phyloP scores from a whole-genome alignment of 2,888 invertebrate genomes.

The Crossocerus cetratus region DNA sequence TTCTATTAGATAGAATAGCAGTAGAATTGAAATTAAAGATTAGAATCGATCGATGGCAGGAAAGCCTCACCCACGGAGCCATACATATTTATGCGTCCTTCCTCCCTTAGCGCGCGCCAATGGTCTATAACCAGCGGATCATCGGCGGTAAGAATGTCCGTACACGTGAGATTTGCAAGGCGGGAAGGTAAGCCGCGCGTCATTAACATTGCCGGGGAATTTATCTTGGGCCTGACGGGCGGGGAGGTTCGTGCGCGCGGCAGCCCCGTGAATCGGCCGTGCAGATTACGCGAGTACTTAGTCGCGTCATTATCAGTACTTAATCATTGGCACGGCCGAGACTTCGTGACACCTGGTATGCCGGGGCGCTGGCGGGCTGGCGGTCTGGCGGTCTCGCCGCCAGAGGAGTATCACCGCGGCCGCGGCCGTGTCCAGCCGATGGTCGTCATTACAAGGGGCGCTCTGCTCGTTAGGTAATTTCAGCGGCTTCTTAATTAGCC shows the following conservation, averaged over 20 bases:
- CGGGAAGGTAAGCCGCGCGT: slow-evolving; percentile 40
- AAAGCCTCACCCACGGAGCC: slow-evolving; percentile 30
- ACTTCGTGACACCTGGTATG: slow-evolving; percentile 21
- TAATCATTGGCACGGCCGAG: slow-evolving; percentile 43
- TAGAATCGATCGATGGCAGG: slow-evolving; percentile 18
- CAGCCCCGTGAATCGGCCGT: slow-evolving; percentile 24
- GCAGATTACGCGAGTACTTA: slow-evolving; percentile 30
- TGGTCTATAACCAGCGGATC: slow-evolving; percentile 37
- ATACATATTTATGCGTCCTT: slow-evolving; percentile 51
- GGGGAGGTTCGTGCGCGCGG: slow-evolving; percentile 22
- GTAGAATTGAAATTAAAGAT: no score
- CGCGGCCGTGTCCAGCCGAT: not conserved
- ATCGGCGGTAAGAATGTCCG: slow-evolving; percentile 44
- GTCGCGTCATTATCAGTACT: slow-evolving; percentile 54
- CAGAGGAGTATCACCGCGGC: not conserved
- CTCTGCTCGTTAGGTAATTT: slow-evolving; percentile 15
- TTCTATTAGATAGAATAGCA: no score
- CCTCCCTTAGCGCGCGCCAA: slow-evolving; percentile 31
- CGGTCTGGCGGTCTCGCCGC: not conserved
- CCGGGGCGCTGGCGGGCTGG: not conserved
- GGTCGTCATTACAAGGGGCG: not conserved
- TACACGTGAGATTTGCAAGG: slow-evolving; percentile 38
- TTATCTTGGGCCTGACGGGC: slow-evolving; percentile 44
- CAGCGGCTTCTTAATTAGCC: slow-evolving; percentile 32
- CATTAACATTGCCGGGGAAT: slow-evolving; percentile 51